phyloP scores from a whole-genome alignment of 2,797 vertebrate species.

The Rhabdophis nuchalis region DNA sequence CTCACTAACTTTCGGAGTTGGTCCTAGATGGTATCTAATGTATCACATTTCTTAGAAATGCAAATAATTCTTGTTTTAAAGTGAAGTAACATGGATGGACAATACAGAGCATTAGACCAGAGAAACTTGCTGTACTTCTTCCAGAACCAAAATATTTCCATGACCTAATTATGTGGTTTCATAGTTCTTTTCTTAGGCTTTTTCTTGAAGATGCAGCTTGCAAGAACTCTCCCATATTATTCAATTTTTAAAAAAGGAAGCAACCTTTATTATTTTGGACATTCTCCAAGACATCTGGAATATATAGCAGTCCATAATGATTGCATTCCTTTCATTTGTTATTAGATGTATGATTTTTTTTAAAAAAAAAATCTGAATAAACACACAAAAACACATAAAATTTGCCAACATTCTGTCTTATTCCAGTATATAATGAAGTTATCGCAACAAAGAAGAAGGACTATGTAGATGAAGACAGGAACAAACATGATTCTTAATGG shows the following conservation, averaged over 20 bases:
- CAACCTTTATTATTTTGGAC: background rate
- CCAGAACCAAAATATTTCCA: background rate
- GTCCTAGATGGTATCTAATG: background rate
- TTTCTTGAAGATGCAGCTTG: background rate
- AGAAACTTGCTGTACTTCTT: background rate
- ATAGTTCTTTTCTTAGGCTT: background rate
- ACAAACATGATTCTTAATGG: background rate
- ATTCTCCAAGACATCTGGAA: conserved; percentile 6
- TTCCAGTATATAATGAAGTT: background rate
- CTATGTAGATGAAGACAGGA: background rate
- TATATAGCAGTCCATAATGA: background rate
- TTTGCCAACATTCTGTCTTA: background rate
- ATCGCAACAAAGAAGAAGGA: background rate
- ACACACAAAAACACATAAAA: background rate
- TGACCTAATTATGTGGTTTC: background rate
- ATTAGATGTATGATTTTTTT: background rate
- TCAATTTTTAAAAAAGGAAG: background rate
- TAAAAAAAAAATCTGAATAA: background rate
- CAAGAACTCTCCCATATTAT: background rate
- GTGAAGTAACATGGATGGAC: background rate
- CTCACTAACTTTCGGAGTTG: background rate
- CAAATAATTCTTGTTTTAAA: background rate
- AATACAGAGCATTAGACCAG: background rate
- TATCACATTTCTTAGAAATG: background rate
- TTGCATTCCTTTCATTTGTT: background rate